phyloP scores from a whole-genome alignment of 2,113 vertebrate species.

The Ramphastos sulfuratus region DNA sequence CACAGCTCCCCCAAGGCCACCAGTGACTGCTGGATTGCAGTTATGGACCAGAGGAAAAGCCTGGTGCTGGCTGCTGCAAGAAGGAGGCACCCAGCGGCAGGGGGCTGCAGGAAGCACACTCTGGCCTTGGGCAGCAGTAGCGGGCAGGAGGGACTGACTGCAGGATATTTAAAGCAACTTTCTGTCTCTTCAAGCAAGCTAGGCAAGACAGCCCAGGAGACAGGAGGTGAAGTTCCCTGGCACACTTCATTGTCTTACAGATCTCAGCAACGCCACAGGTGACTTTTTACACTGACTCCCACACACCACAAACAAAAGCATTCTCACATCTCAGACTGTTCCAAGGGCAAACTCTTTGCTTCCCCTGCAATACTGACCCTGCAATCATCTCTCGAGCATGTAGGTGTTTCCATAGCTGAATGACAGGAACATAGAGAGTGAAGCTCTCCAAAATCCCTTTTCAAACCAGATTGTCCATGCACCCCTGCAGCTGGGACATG shows the following conservation, averaged over 20 bases:
- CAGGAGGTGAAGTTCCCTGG: background rate
- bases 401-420: background rate
- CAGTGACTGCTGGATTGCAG: background rate
- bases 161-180: background rate
- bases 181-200: background rate
- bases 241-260: conserved; percentile 62
- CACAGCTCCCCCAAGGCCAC: background rate
- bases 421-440: background rate
- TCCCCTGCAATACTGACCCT: background rate
- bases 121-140: background rate
- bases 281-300: conserved; percentile 51
- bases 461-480: background rate
- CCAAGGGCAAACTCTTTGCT: background rate
- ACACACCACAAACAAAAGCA: background rate
- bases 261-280: background rate
- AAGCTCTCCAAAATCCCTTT: background rate
- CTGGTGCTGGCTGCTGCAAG: background rate
- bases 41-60: conserved; percentile 9
- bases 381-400: background rate
- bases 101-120: background rate
- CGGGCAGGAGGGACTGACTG: background rate
- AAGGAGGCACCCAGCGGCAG: background rate
- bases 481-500: background rate
- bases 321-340: conserved; percentile 52
- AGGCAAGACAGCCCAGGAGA: background rate